A percentile compares a stretch with the other conserved stretches of the same genome.
These are phyloP conservation scores for Mionectes macconnelli DNA, from an alignment of 2,113 vertebrate genomes.

Conservation along the genomic window DNA sequence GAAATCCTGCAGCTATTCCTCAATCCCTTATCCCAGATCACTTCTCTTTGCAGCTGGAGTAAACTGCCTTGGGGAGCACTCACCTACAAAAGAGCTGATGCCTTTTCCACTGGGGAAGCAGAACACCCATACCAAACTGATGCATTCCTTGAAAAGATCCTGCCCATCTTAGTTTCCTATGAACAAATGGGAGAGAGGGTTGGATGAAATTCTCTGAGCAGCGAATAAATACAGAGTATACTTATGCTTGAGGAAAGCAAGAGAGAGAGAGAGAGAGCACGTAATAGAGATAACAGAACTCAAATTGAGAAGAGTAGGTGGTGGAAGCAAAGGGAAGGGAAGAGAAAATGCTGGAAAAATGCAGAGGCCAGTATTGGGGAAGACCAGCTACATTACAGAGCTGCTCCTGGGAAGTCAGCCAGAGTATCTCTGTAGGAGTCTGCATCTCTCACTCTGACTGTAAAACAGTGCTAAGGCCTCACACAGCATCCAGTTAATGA, in stretches of 20 bases:
- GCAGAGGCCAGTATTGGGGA: slow-evolving; percentile 66
- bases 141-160: neutral
- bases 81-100: neutral
- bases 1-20: neutral
- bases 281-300: slow-evolving; percentile 63
- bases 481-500: neutral
- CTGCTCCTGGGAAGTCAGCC: slow-evolving; percentile 54
- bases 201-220: neutral
- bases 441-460: neutral
- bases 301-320: slow-evolving; percentile 48
- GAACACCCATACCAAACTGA: neutral
- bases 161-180: neutral
- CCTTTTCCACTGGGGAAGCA: neutral
- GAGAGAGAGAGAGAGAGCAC: slow-evolving; percentile 28
- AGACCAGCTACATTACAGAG: neutral
- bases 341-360: slow-evolving; percentile 54
- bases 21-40: neutral
- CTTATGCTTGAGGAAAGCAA: neutral
- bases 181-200: neutral
- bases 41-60: neutral
- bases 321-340: slow-evolving; percentile 5
- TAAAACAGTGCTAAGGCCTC: neutral
- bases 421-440: slow-evolving; percentile 34
- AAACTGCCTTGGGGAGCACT: neutral
- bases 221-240: too few relatives aligned